Evolutionary conservation across 1,140 invertebrate species (phyloP), one percentile per base, ranked within the genome.

Genomic region (Atta texana): DNA sequence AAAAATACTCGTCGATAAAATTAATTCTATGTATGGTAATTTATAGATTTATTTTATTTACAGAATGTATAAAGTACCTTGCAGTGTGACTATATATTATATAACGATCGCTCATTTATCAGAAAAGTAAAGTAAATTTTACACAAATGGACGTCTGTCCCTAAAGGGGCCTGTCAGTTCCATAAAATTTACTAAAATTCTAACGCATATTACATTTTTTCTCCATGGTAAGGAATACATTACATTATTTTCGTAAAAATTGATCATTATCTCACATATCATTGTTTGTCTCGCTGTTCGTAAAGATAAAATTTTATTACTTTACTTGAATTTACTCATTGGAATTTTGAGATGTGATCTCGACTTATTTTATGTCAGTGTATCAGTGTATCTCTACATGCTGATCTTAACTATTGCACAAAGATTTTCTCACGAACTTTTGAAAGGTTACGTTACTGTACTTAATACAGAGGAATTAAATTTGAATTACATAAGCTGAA

Each of bases 291-390:
- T 24, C 21, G 1, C 39, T 16, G 14, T 53, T 53, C 39, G 39
- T 24, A 49, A 24, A 69, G 66, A 69, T 69, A 69, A 69, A 49
- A 28, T 49, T 69, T 69, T 69, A 69, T 51, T 24, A 39, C 18
- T 18, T 31, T 39, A 74, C 16, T 12, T 28, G 31, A 31, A 31
- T 31, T 31, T 31, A 31, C 31, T 31, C 31, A 4, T 3, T 31
- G 24, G 24, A 63, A 31, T 63, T 49, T 49, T 49, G 24, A 28
- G 55, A 28, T 18, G 39, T 12, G 34, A 18, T n/a, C 55, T 61
- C 16, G 31, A 16, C 14, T 68, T 2, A 68, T 21, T 68, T 44
- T 44, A n/a, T 18, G 31, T 66, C 31, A 10, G n/a, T 31, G 28
- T 31, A 31, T 31, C 28, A 24, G 24, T 14, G 16, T 34, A 34